Evolutionary conservation across 2,113 vertebrate species (phyloP), one percentile per base, ranked within the genome.

Genomic region (Columbina picui): DNA sequence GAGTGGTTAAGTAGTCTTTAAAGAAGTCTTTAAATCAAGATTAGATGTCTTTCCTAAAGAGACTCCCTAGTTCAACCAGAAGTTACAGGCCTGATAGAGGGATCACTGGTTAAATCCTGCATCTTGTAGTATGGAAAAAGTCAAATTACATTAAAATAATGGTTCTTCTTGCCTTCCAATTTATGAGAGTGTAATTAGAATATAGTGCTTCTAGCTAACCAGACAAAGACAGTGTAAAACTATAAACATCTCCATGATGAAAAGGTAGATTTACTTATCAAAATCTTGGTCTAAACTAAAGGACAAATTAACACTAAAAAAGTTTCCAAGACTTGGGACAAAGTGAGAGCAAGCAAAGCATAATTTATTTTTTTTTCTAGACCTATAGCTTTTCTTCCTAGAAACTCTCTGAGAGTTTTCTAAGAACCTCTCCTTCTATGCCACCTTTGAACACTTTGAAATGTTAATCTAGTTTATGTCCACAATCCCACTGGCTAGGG

Each of bases 1-100:
- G 93, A 92, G 96, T 95, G 95, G 93, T 96, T 97, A 97, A 97
- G 88, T 95, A 96, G 94, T 96, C 94, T 94, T 96, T 96, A 97
- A 96, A 94, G 87, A 81, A 94, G 94, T 92, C 90, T 90, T 93
- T 96, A 97, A 96, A 96, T 96, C 94, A 96, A 79, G 88, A 92
- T 93, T 93, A 90, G 93, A 89, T 92, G 83, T 88, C 85, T 97
- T 74, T 96, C 75, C 68, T 79, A 75, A 93, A 92, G 76, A 94
- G 83, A 78, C 49, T 93, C 29, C 38, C 47, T 60, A 29, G 41
- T 43, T 95, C 85, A 81, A 20, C 16, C 38, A 77, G 45, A 68
- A 96, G 82, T 86, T 89, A 84, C 41, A 93, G 71, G 50, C 47
- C 60, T 93, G 68, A 59, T 14, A 27, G 68, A 75, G 16, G 56